phyloP scores from a whole-genome alignment of 2,113 vertebrate species.

The Gobiocypris rarus region DNA sequence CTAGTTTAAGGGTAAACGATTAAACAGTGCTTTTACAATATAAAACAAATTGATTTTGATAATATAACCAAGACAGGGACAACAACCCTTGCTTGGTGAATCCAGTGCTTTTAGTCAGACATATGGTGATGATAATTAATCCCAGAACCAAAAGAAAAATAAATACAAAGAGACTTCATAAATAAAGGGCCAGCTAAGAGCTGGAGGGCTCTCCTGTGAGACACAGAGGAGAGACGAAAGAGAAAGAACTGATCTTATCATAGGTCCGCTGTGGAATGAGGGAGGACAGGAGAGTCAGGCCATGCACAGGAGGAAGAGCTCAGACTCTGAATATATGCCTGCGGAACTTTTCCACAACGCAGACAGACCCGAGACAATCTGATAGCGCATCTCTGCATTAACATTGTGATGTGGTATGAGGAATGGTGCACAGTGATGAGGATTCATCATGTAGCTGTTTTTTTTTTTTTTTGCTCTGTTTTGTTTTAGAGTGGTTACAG shows the following conservation, averaged over 20 bases:
- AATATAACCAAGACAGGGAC: slow-evolving; percentile 68
- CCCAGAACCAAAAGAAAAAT: slow-evolving; percentile 73
- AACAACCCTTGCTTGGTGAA: slow-evolving; percentile 54
- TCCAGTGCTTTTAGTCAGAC: slow-evolving; percentile 69
- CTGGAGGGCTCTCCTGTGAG: slow-evolving; percentile 62
- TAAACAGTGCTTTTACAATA: not conserved
- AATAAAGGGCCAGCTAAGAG: slow-evolving; percentile 69
- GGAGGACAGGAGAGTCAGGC: slow-evolving; percentile 18
- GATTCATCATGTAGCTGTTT: not conserved
- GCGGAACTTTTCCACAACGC: slow-evolving; percentile 46
- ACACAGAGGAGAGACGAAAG: slow-evolving; percentile 24
- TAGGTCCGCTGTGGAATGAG: slow-evolving; percentile 23
- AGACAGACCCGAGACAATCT: slow-evolving; percentile 5
- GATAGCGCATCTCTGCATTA: slow-evolving; percentile 14
- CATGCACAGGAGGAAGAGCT: slow-evolving; percentile 27
- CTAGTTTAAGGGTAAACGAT: not conserved
- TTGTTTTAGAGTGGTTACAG: not conserved
- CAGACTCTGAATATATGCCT: slow-evolving; percentile 27
- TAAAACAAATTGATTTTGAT: slow-evolving; percentile 51
- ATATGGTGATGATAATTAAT: slow-evolving; percentile 78
- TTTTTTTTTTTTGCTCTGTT: not conserved
- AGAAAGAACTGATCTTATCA: slow-evolving; percentile 54
- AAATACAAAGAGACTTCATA: slow-evolving; percentile 73
- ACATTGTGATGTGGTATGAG: not conserved
- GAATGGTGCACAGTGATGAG: not conserved